These are phyloP conservation scores for Proterorhinus semilunaris DNA, from an alignment of 2,113 vertebrate species.

Conservation along the genomic window DNA sequence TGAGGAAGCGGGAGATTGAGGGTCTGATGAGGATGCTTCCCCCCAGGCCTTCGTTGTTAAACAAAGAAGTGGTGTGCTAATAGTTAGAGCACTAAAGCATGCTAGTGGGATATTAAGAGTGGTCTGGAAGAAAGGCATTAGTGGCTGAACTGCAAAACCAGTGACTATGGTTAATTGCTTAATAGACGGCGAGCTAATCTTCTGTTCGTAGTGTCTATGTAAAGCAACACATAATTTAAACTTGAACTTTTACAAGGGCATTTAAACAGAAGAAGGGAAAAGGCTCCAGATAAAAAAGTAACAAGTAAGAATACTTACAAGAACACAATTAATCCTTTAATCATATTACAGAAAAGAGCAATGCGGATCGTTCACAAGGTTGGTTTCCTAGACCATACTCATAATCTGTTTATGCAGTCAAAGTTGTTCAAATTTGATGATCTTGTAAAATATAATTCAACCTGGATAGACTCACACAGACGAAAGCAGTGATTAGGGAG, in stretches of 20 bases:
- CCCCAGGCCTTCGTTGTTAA: neutral
- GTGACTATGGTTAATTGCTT: constrained; percentile 3
- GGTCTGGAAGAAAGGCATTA: constrained; percentile 5
- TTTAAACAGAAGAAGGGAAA: neutral
- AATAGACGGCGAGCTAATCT: neutral
- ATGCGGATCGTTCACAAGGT: too few relatives aligned
- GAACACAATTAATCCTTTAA: too few relatives aligned
- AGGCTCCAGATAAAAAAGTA: neutral
- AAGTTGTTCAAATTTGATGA: too few relatives aligned
- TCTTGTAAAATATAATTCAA: too few relatives aligned
- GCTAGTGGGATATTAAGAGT: constrained; percentile 2
- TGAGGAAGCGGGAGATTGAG: constrained; percentile 11
- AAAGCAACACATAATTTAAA: neutral
- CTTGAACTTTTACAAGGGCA: constrained; percentile 2
- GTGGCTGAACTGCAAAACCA: constrained; percentile 1
- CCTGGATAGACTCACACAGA: too few relatives aligned
- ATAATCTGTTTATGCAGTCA: too few relatives aligned
- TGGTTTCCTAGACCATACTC: too few relatives aligned
- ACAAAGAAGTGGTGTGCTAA: constrained; percentile 19
- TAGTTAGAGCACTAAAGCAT: constrained; percentile 10
- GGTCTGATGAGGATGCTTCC: constrained; percentile 38
- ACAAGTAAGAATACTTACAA: too few relatives aligned
- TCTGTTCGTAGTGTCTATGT: neutral
- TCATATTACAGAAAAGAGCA: too few relatives aligned
- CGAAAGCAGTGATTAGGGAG: too few relatives aligned